Evolutionary conservation across 2,797 vertebrate genomes (phyloP), one percentile per base, ranked within the genome.

Genomic region (Chaetophractus vellerosus): DNA sequence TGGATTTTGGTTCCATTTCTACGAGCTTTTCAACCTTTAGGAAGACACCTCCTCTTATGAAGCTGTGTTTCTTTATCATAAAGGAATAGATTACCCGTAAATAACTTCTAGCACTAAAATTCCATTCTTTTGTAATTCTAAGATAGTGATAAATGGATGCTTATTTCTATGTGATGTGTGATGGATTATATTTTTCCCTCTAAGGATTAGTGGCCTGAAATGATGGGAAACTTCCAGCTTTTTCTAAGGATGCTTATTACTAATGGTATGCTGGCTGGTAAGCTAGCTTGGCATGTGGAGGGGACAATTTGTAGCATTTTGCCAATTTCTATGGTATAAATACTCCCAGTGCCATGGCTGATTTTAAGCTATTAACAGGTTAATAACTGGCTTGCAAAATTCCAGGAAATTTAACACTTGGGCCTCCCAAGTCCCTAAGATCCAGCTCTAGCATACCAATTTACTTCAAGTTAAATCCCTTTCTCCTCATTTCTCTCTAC

Each of bases 91-190:
- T 52, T 59, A 12, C 5, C 63, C 33, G 52, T 71, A 52, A 85
- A 69, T 81, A 76, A 71, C 11, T 63, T 36, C 19, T 38, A 52
- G 72, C 8, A 57, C 21, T 57, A 66, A 95, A 64, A 59, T 80
- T 78, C 18, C 33, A 76, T 86, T 81, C n/a, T 81, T 41, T 41
- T 75, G 2, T 92, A 87, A 45, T 59, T 88, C 10, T 9, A 68
- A 83, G 21, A 12, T 78, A 59, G 11, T 74, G 31, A 66, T 61
- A 55, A 57, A 50, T 76, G 28, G 10, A 59, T 86, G n/a, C 45
- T 61, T 55, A 36, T 52, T 91, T 91, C 28, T 86, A 45, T 71
- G 19, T 78, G 74, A 63, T 69, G 6, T 75, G 88, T 91, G 50
- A n/a, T 59, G 68, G 24, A 15, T 23, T 55, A 18, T 38, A 10